Evolutionary conservation across 2,888 invertebrate genomes (phyloP).

Genomic region (Drosophila quinaria): DNA sequence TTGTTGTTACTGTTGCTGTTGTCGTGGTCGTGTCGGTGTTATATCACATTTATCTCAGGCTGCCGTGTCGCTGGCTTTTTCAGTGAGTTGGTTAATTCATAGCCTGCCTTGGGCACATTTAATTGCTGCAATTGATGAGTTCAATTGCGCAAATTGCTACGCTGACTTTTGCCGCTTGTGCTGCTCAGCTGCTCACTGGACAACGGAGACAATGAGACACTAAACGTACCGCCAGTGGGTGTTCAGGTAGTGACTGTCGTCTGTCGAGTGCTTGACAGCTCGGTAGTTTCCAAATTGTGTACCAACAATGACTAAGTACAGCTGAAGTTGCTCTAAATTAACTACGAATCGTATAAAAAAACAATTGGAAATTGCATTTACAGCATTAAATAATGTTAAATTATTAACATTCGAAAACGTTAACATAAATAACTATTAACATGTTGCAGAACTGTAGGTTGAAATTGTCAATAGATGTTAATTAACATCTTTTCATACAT

Average conservation of each 20-base stretch:
- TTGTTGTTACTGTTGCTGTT: conserved; percentile 26
- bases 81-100: conserved; percentile 68
- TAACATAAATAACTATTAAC: conserved; percentile 2
- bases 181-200: conserved; percentile 27
- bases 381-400: conserved; percentile 2
- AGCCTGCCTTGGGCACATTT: conserved; percentile 69
- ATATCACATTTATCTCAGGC: conserved; percentile 62
- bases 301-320: conserved; percentile 19
- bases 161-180: conserved; percentile 58
- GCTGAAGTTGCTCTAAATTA: conserved; percentile 11
- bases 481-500: not conserved
- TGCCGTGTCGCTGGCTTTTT: conserved; percentile 42
- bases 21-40: conserved; percentile 45
- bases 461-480: not conserved
- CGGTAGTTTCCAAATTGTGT: conserved; percentile 16
- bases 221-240: conserved; percentile 47
- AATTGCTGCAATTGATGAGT: conserved; percentile 81
- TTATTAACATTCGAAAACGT: not conserved
- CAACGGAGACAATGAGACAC: conserved; percentile 1
- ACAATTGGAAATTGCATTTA: not conserved
- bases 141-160: conserved; percentile 79
- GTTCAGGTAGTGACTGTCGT: conserved; percentile 53
- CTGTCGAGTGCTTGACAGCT: conserved; percentile 17
- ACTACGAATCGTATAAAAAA: not conserved
- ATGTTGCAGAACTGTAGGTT: too few species aligned